Conservation (phyloP, 2,113 vertebrate species). For the Semnopithecus entellus region DNA sequence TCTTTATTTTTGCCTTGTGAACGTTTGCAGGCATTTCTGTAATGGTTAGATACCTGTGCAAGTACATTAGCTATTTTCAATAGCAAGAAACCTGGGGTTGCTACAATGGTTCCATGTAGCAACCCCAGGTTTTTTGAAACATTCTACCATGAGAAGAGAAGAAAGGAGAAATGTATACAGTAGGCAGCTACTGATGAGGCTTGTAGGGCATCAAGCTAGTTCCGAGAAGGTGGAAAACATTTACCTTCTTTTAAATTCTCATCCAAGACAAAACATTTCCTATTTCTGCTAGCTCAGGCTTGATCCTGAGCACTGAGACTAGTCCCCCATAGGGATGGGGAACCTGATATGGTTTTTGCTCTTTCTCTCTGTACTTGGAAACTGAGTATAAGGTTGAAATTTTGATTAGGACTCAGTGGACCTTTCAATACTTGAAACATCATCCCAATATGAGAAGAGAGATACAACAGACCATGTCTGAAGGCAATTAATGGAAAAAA, state of each 20-base stretch:
- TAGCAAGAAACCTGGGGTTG: not conserved
- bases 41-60: not conserved
- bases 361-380: not conserved
- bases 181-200: not conserved
- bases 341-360: no score
- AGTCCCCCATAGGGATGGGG: accelerated
- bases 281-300: not conserved
- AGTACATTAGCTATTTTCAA: not conserved
- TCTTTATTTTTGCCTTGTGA: not conserved
- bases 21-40: not conserved
- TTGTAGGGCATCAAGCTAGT: no score
- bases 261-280: not conserved
- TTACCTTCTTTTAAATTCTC: not conserved
- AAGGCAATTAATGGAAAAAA: not conserved
- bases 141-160: not conserved
- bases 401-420: not conserved
- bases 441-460: not conserved
- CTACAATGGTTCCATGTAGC: not conserved
- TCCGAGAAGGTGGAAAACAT: no score
- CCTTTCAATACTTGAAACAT: not conserved
- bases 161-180: not conserved
- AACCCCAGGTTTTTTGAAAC: not conserved
- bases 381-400: not conserved
- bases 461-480: not conserved
- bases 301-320: not conserved